phyloP scores from a whole-genome alignment of 2,888 invertebrate species.

The Chorisops tibialis region DNA sequence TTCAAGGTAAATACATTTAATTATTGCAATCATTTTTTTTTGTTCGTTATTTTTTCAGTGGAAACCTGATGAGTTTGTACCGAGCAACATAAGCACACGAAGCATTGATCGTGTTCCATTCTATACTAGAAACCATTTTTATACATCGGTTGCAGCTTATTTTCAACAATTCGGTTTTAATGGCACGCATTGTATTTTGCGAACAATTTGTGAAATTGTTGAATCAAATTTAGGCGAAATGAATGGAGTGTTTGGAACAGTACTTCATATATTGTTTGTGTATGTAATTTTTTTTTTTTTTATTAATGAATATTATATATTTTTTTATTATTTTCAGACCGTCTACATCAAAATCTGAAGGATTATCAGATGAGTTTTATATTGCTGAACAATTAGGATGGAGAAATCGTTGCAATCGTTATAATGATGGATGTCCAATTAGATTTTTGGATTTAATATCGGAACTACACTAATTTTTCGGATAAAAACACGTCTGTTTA shows the following conservation, averaged over 20 bases:
- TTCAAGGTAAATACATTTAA: too few relatives aligned
- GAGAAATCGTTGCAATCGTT: constrained; percentile 55
- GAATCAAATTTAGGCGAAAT: constrained; percentile 45
- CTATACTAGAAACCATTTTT: not conserved
- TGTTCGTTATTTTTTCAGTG: not conserved
- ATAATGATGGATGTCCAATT: constrained; percentile 54
- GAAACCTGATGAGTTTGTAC: constrained; percentile 9
- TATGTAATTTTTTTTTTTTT: constrained; percentile 49
- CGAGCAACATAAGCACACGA: not conserved
- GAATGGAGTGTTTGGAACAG: constrained; percentile 65
- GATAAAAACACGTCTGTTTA: too few relatives aligned
- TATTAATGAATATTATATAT: not conserved
- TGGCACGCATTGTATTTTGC: constrained; percentile 61
- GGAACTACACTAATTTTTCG: too few relatives aligned
- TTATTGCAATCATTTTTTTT: too few relatives aligned
- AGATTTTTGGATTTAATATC: constrained; percentile 58
- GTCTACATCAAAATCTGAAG: constrained; percentile 58
- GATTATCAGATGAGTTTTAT: constrained; percentile 55
- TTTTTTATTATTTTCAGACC: constrained; percentile 54
- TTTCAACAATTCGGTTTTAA: constrained; percentile 51
- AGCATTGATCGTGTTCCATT: not conserved
- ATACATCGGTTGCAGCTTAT: not conserved
- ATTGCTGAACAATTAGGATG: constrained; percentile 59
- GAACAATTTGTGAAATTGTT: constrained; percentile 66
- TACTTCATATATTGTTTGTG: constrained; percentile 67